A percentile compares a stretch with the other conserved stretches of the same genome.
These are phyloP conservation scores for Semnornis frantzii DNA, from an alignment of 2,113 vertebrate species.

Conservation along the genomic window DNA sequence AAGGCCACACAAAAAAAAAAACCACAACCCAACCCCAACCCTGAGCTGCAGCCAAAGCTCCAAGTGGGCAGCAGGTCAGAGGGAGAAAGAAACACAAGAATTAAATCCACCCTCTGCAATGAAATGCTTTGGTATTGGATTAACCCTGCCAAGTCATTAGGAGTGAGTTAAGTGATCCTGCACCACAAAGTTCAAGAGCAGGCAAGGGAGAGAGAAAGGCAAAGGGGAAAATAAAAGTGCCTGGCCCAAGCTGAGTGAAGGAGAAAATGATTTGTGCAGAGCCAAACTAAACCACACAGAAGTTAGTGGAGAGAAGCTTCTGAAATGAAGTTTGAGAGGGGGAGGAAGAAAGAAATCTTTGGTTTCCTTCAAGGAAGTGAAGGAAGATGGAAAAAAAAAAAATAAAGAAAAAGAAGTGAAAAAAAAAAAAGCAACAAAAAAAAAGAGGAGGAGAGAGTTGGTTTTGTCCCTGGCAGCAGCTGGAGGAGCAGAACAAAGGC, in stretches of 20 bases:
- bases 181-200: neutral
- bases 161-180: constrained; percentile 3
- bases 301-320: constrained; percentile 7
- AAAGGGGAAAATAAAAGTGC: neutral
- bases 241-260: neutral
- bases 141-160: neutral
- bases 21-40: too few relatives aligned
- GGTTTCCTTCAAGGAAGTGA: neutral
- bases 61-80: neutral
- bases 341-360: neutral
- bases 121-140: neutral
- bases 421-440: too few relatives aligned
- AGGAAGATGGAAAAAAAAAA: neutral
- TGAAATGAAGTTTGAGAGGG: neutral
- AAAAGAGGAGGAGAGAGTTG: neutral
- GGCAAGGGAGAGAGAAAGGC: neutral
- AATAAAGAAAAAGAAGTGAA: too few relatives aligned
- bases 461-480: constrained; percentile 45
- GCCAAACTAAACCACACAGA: constrained; percentile 31
- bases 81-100: neutral
- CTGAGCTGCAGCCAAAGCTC: neutral
- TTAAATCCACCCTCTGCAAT: neutral
- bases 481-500: constrained; percentile 65
- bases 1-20: neutral
- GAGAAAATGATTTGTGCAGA: constrained; percentile 42